phyloP scores from a whole-genome alignment of 2,797 vertebrate genomes.

The Microctenopoma stevenorrisi region DNA sequence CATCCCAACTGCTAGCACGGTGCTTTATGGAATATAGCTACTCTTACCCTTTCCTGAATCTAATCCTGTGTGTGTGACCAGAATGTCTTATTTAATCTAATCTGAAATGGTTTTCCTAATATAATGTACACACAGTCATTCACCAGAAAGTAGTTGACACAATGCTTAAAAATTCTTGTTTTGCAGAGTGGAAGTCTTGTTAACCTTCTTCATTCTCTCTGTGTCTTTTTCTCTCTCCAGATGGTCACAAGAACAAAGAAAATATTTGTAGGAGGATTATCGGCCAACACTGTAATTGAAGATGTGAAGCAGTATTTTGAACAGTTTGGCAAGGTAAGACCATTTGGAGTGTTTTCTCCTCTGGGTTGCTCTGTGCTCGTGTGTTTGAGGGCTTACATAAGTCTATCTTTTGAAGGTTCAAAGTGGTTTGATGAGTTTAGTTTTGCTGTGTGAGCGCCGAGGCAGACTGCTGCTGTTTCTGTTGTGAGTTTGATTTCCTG shows the following conservation, averaged over 20 bases:
- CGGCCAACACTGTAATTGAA: conserved; percentile 92
- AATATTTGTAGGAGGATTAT: conserved; percentile 94
- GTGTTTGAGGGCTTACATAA: background rate
- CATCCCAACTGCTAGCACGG: too few species aligned
- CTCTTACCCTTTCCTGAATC: too few species aligned
- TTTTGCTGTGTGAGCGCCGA: background rate
- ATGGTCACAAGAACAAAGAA: conserved; percentile 98
- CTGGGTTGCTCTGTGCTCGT: background rate
- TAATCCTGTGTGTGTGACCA: too few species aligned
- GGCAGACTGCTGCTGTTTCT: background rate
- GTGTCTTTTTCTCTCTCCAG: conserved; percentile 69
- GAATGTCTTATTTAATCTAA: too few species aligned
- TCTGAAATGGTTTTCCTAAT: too few species aligned
- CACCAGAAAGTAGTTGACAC: background rate
- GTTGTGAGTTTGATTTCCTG: background rate
- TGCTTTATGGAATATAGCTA: too few species aligned
- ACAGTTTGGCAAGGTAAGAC: conserved; percentile 93
- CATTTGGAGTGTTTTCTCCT: conserved; percentile 8
- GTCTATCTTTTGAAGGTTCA: conserved; percentile 7
- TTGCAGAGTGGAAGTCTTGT: conserved; percentile 42
- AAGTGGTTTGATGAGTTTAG: conserved; percentile 1
- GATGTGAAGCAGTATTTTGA: conserved; percentile 96
- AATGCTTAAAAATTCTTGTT: conserved; percentile 5
- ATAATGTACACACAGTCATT: background rate
- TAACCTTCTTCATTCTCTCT: conserved; percentile 38